phyloP scores from a whole-genome alignment of 53 echinoderm and acorn worm species.

The Arbacia lixula region DNA sequence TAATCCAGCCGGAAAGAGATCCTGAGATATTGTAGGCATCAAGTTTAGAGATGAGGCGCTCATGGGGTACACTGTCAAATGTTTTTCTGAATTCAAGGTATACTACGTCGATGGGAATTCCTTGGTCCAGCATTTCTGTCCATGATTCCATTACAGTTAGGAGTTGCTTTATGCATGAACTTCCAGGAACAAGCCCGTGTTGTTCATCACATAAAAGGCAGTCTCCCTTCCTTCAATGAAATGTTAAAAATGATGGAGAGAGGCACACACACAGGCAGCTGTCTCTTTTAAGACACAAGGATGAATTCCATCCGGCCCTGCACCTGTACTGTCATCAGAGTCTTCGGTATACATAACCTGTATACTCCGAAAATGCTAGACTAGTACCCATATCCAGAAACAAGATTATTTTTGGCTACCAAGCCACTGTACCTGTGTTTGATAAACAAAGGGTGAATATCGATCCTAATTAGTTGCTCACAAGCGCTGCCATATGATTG shows the following conservation, averaged over 20 bases:
- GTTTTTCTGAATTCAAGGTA: slow-evolving; percentile 46
- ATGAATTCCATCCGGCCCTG: slow-evolving; percentile 13
- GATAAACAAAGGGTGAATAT: no score
- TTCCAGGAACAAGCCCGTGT: slow-evolving; percentile 26
- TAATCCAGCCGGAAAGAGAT: slow-evolving; percentile 12
- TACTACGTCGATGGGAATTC: slow-evolving; percentile 19
- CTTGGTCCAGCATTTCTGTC: slow-evolving; percentile 4
- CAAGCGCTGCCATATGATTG: no score
- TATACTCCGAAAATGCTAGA: no score
- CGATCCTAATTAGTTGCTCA: no score
- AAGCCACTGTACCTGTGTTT: no score
- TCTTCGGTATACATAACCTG: background rate
- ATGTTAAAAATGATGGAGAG: slow-evolving; percentile 8
- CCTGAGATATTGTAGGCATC: slow-evolving; percentile 6
- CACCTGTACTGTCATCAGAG: no score
- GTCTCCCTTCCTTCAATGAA: slow-evolving; percentile 8
- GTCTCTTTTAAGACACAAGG: background rate
- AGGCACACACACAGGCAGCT: background rate
- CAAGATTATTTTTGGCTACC: no score
- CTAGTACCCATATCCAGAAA: no score
- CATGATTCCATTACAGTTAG: background rate
- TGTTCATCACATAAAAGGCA: slow-evolving; percentile 20
- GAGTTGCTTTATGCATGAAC: background rate
- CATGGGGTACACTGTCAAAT: slow-evolving; percentile 47
- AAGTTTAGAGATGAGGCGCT: background rate